Evolutionary conservation across 2,888 invertebrate species (phyloP).

Genomic region (Steromphala cineraria): DNA sequence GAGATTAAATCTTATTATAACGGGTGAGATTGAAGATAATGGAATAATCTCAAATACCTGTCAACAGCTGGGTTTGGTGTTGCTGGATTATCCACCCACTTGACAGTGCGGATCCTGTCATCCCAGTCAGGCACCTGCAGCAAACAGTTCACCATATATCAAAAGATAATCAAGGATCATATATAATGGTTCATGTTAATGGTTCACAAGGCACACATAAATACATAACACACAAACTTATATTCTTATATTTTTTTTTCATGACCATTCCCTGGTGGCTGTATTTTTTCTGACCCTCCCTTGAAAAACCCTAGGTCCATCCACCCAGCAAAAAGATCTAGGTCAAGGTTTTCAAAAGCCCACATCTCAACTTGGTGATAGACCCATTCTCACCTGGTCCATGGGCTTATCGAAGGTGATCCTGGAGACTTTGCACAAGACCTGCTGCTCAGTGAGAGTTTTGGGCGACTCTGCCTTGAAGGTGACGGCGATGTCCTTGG

Average conservation of each 20-base stretch:
- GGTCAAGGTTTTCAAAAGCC: too few species aligned
- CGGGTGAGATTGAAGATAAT: background rate
- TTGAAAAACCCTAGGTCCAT: too few species aligned
- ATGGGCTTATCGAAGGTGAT: conserved; percentile 71
- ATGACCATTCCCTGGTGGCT: too few species aligned
- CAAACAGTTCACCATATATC: background rate
- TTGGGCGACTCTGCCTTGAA: conserved; percentile 77
- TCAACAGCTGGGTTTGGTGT: conserved; percentile 18
- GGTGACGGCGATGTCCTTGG: conserved; percentile 78
- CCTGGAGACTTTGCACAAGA: conserved; percentile 69
- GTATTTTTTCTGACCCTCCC: too few species aligned
- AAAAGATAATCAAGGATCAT: too few species aligned
- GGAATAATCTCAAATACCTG: conserved; percentile 22
- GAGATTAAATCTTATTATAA: too few species aligned
- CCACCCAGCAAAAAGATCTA: too few species aligned
- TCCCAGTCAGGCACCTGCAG: conserved; percentile 73
- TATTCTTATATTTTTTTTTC: too few species aligned
- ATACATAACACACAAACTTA: too few species aligned
- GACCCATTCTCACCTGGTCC: conserved; percentile 56
- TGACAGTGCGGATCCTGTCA: conserved; percentile 72
- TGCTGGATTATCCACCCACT: conserved; percentile 70
- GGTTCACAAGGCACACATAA: too few species aligned
- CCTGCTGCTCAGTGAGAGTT: conserved; percentile 56
- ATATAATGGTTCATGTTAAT: too few species aligned
- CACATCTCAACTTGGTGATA: background rate